These are phyloP conservation scores for Omphaloscelis lunosa DNA, from an alignment of 2,888 invertebrate species.

Conservation along the genomic window DNA sequence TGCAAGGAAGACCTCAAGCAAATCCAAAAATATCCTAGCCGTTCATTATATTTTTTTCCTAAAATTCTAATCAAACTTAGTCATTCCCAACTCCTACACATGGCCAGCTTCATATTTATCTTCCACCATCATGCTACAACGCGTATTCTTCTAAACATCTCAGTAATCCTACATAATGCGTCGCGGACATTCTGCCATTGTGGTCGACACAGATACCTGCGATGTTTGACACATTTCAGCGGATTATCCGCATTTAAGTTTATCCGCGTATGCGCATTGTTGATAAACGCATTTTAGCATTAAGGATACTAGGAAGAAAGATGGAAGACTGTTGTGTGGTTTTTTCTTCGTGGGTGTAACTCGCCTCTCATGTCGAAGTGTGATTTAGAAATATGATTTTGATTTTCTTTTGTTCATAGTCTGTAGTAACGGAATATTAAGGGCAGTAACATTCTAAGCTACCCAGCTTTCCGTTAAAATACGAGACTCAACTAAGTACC, in stretches of 20 bases:
- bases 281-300: conserved; percentile 61
- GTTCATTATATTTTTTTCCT: conserved; percentile 5
- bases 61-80: conserved; percentile 1
- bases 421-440: not conserved
- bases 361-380: not conserved
- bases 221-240: conserved; percentile 68
- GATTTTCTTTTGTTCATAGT: not conserved
- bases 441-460: not conserved
- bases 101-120: conserved; percentile 17
- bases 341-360: conserved; percentile 20
- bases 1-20: accelerated
- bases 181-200: conserved; percentile 47
- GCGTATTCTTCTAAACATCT: conserved; percentile 48
- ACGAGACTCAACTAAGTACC: too few species aligned
- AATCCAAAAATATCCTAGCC: conserved; percentile 22
- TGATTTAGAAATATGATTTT: not conserved
- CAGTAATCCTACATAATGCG: conserved; percentile 52
- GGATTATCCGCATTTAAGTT: conserved; percentile 69
- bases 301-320: conserved; percentile 38
- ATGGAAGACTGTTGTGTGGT: conserved; percentile 37
- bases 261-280: conserved; percentile 55
- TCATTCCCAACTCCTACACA: not conserved
- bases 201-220: conserved; percentile 67
- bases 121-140: conserved; percentile 42
- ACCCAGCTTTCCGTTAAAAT: too few species aligned